Conservation (phyloP, 2,888 invertebrate species). For the Platerodrilus igneus region DNA sequence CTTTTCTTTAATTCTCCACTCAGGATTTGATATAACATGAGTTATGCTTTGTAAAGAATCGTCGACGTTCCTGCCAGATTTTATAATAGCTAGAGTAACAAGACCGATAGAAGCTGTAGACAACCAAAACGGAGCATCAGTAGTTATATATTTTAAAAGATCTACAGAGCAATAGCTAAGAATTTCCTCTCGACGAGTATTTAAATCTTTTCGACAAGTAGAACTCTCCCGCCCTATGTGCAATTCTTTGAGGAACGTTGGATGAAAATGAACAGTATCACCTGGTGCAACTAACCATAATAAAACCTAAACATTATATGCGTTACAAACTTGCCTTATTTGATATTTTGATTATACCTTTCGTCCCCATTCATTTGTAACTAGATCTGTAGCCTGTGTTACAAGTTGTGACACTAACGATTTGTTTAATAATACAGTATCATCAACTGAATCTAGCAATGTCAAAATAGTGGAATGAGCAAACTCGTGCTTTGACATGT, state of each 20-base stretch:
- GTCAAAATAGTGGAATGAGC: constrained; percentile 80
- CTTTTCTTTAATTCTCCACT: constrained; percentile 55
- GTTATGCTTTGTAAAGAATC: constrained; percentile 49
- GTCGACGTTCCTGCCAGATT: constrained; percentile 53
- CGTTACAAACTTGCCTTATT: too few relatives aligned
- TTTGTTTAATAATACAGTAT: constrained; percentile 86
- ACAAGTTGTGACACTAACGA: constrained; percentile 68
- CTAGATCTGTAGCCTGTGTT: constrained; percentile 62
- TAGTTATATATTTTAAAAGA: constrained; percentile 39
- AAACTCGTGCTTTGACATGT: constrained; percentile 79
- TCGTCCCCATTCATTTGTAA: constrained; percentile 74
- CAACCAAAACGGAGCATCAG: constrained; percentile 65
- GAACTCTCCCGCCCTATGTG: constrained; percentile 69
- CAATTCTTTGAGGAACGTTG: constrained; percentile 68
- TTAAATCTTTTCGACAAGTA: constrained; percentile 68
- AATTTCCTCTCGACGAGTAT: constrained; percentile 64
- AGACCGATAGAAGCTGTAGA: constrained; percentile 62
- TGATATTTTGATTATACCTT: constrained; percentile 55
- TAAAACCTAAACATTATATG: constrained; percentile 52
- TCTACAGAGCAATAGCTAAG: constrained; percentile 40
- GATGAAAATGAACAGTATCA: constrained; percentile 77
- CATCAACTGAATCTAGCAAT: constrained; percentile 85
- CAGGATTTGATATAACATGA: constrained; percentile 46
- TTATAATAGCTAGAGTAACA: constrained; percentile 65
- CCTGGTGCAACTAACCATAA: constrained; percentile 84